phyloP scores from a whole-genome alignment of 2,797 vertebrate genomes.

The Petrocephalus sullivani region DNA sequence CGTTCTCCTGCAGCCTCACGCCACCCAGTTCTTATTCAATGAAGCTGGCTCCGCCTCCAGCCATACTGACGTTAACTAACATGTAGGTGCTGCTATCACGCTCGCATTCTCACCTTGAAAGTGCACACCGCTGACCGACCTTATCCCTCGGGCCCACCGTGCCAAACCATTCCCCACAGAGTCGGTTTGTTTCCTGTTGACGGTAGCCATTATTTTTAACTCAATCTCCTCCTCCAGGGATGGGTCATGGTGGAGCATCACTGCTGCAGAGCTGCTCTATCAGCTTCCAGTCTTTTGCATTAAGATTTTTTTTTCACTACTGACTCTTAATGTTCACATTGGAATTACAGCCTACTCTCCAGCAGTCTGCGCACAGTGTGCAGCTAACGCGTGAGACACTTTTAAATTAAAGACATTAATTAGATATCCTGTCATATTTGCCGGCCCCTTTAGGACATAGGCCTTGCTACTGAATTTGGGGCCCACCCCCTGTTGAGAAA shows the following conservation, averaged over 20 bases:
- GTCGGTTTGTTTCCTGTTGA: background rate
- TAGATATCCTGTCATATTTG: background rate
- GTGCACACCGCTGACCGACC: background rate
- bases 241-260: background rate
- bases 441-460: background rate
- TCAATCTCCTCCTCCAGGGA: background rate
- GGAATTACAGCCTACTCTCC: background rate
- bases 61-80: background rate
- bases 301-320: background rate
- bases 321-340: background rate
- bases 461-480: background rate
- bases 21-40: background rate
- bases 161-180: background rate
- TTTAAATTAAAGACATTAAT: background rate
- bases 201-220: background rate
- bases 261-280: background rate
- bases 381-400: background rate
- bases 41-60: background rate
- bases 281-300: background rate
- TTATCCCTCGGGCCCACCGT: background rate
- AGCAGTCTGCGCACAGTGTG: background rate
- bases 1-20: background rate
- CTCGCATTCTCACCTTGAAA: background rate
- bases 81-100: background rate
- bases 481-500: background rate